Percentiles rank a stretch among this genome's conserved stretches.
phyloP scores from a whole-genome alignment of 2,797 vertebrate genomes.

The Lagothrix lagotricha region DNA sequence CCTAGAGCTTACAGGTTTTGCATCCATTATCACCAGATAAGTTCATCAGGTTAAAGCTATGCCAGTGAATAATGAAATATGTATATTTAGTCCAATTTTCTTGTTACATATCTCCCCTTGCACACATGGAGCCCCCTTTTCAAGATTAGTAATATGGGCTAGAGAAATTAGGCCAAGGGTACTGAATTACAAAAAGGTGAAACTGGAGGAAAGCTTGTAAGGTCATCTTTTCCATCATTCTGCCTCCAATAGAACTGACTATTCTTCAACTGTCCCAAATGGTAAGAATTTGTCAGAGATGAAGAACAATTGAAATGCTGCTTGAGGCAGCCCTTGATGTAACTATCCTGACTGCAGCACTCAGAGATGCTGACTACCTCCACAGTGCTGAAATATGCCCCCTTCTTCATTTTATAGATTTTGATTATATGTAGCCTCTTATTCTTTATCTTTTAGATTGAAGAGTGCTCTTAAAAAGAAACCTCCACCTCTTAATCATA shows the following conservation, averaged over 20 bases:
- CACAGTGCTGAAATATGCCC: not conserved
- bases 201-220: constrained; percentile 13
- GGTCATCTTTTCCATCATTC: constrained; percentile 45
- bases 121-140: constrained; percentile 53
- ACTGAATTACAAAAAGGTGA: constrained; percentile 53
- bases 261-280: not conserved
- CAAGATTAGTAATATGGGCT: constrained; percentile 58
- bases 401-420: not conserved
- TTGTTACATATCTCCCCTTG: constrained; percentile 57
- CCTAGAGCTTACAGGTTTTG: constrained; percentile 71
- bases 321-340: not conserved
- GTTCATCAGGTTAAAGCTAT: constrained; percentile 75
- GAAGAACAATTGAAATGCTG: not conserved
- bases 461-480: constrained; percentile 37
- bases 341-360: not conserved
- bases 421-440: not conserved
- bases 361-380: not conserved
- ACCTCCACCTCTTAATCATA: not conserved
- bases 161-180: constrained; percentile 40
- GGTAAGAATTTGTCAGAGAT: constrained; percentile 6
- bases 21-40: constrained; percentile 73
- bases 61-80: constrained; percentile 67
- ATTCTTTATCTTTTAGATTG: constrained; percentile 20
- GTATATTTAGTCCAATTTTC: constrained; percentile 63
- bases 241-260: not conserved